Conservation (phyloP, 2,888 invertebrate genomes). For the Tipula vernalis region DNA sequence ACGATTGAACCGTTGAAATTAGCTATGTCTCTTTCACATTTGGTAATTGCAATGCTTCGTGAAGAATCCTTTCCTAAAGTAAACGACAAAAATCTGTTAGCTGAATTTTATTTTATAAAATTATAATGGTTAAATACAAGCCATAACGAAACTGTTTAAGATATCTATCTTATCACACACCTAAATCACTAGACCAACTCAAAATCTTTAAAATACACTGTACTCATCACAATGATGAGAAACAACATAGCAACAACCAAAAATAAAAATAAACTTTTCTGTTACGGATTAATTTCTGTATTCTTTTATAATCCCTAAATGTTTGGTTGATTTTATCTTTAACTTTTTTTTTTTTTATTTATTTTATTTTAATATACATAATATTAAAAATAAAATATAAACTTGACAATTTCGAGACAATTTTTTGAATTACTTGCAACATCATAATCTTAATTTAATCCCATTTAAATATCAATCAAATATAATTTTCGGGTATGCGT, state of each 20-base stretch:
- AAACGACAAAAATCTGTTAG: too few relatives aligned
- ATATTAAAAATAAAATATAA: not conserved
- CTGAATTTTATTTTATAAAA: too few relatives aligned
- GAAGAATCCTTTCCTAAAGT: too few relatives aligned
- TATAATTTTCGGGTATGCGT: not conserved
- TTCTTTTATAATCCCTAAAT: not conserved
- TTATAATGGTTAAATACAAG: too few relatives aligned
- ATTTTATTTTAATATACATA: not conserved
- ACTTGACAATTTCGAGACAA: not conserved
- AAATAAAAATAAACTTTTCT: not conserved
- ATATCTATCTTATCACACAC: not conserved
- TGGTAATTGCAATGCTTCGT: too few relatives aligned
- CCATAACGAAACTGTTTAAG: not conserved
- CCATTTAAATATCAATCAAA: not conserved
- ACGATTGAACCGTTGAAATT: too few relatives aligned
- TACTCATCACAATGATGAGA: not conserved
- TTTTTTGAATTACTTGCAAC: not conserved
- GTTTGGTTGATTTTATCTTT: not conserved
- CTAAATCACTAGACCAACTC: not conserved
- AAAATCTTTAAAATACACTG: not conserved
- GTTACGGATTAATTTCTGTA: not conserved
- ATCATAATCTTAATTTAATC: not conserved
- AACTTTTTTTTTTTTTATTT: not conserved
- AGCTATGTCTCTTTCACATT: too few relatives aligned
- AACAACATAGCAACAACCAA: not conserved